Evolutionary conservation across 2,113 vertebrate genomes (phyloP), one percentile per base, ranked within the genome.

Genomic region (Alaudala cheleensis): DNA sequence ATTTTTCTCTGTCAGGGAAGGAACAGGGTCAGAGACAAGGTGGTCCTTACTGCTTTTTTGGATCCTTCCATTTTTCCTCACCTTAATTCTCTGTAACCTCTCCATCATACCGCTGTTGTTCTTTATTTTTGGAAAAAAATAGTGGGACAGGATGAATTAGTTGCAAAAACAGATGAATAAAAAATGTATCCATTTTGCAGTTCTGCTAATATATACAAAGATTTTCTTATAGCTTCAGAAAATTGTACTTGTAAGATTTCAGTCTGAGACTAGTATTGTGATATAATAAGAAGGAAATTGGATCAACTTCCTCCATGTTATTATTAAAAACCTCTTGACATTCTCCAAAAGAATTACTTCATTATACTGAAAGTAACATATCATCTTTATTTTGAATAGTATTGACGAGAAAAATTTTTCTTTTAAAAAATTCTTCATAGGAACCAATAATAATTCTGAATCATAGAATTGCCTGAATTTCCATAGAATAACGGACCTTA

Each of bases 281-380:
- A 81, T 93, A 86, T 72, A 88, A 88, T 86, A 86, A 72, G n/a
- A 69, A 70, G 5, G 13, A 69, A 92, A 84, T 83, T 88, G 37
- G 95, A 83, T 91, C 47, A 93, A 14, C 9, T 73, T 25, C 25
- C 18, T 39, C 47, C 53, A 21, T 40, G 19, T 18, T 73, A 42
- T 86, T 92, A 83, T 69, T 86, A 65, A 83, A 91, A 93, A 80
- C 17, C 26, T 79, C 44, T 76, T 83, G 74, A 31, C 56, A 77
- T 83, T 94, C 49, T 47, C 14, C 14, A 40, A 70, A 85, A 54
- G 26, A 87, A 91, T 89, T 28, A 73, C 40, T 93, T 86, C 6
- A 66, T 93, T 85, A 87, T 73, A 15, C 28, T 87, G 65, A 91
- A 93, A 93, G 23, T 70, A 84, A 47, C 8, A 37, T 39, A n/a